Base-by-base conservation (phyloP, 2,113 vertebrate genomes). In the Planiliza haematocheilus region DNA sequence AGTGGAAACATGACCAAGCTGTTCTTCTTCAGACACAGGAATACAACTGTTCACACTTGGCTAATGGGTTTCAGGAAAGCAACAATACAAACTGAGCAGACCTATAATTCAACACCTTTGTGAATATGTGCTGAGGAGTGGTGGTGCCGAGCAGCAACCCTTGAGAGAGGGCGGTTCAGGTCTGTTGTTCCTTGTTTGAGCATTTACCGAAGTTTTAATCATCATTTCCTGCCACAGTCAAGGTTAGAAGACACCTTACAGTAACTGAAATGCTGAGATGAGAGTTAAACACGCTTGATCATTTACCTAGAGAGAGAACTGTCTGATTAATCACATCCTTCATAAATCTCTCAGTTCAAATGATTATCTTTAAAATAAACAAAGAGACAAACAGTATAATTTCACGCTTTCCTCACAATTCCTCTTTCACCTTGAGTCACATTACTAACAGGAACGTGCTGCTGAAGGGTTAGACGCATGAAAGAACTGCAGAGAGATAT, bases 41-140 rank as follows among this genome's bases (percentile, higher is more conserved):
- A 46, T 60, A 17, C 42, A 34, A 42, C n/a, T n/a, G 7, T 34
- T 61, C 70, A 70, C 65, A 30, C 58, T 61, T 61, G 61, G 71
- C 70, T 83, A 73, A 80, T 87, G 80, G 75, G 37, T 59, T 70
- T 74, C 10, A 51, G 55, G 55, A 78, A 56, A 20, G 37, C 17
- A 24, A 74, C 58, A 63, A 56, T 14, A 48, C 36, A 34, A 53
- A 56, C 12, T 10, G n/a, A 65, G 12, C 38, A 20, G 39, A 70
- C 16, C 42, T 45, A 42, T 70, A 74, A 80, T 71, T 74, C 50
- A 65, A 38, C 38, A 30, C 62, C 8, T 62, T 16, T 56, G 61
- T 5, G 45, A 56, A 52, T 4, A 45, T 38, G 30, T 10, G 16
- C 55, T 42, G 1, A 42, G 37, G 38, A 41, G 17, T 12, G 17